phyloP scores from a whole-genome alignment of 2,797 vertebrate species.

The Gadopsis marmoratus region DNA sequence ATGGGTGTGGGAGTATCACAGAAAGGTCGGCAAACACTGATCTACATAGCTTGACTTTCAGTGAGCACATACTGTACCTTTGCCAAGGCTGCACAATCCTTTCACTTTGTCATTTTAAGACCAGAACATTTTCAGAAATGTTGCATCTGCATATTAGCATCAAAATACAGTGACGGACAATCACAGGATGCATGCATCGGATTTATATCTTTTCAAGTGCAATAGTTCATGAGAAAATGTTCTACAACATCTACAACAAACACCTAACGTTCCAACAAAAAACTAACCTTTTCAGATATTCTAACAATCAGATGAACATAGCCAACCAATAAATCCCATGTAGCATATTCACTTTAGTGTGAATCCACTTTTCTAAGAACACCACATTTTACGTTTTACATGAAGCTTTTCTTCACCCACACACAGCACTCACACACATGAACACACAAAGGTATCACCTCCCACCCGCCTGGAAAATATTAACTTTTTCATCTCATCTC shows the following conservation, averaged over 20 bases:
- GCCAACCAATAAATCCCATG: neutral
- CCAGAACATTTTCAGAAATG: conserved; percentile 2
- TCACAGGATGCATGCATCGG: neutral
- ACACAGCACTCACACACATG: conserved; percentile 42
- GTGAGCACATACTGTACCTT: neutral
- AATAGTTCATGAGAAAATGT: neutral
- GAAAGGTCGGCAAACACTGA: neutral
- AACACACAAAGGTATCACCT: conserved; percentile 70
- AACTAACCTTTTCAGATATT: neutral
- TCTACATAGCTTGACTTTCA: neutral
- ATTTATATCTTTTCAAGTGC: neutral
- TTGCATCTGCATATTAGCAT: conserved; percentile 16
- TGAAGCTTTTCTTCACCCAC: conserved; percentile 60
- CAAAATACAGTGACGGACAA: neutral
- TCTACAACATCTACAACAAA: neutral
- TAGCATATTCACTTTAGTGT: conserved; percentile 19
- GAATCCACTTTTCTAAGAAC: conserved; percentile 30
- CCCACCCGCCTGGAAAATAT: conserved; percentile 78
- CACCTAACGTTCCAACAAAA: neutral
- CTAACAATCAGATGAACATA: conserved; percentile 9
- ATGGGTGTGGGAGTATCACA: neutral
- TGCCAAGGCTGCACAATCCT: neutral
- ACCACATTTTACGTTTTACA: conserved; percentile 27
- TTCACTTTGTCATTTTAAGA: neutral
- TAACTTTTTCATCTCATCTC: conserved; percentile 79